These are phyloP conservation scores for Aphrophora alni DNA, from an alignment of 2,888 invertebrate genomes.

Conservation along the genomic window DNA sequence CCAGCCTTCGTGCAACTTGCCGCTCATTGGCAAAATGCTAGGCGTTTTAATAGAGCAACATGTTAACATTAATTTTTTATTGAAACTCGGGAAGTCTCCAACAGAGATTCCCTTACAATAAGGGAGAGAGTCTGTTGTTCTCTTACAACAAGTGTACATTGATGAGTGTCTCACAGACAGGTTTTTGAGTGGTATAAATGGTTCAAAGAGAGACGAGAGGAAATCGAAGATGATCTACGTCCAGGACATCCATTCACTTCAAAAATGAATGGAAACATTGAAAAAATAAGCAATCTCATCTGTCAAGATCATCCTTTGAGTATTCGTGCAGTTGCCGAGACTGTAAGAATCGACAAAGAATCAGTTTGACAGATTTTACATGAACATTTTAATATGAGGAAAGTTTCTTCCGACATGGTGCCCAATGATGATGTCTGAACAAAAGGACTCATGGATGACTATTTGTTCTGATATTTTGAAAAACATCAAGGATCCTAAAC, in stretches of 20 bases:
- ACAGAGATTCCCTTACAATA: too few species aligned
- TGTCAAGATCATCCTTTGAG: not conserved
- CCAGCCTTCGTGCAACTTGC: not conserved
- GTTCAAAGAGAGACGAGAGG: too few species aligned
- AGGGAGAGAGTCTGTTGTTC: too few species aligned
- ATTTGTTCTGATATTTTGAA: conserved; percentile 32
- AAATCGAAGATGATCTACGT: not conserved
- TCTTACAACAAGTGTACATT: not conserved
- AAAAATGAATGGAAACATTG: not conserved
- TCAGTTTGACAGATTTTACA: not conserved
- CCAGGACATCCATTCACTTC: not conserved
- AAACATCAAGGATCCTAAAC: conserved; percentile 25
- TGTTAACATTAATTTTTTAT: not conserved
- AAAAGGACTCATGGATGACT: conserved; percentile 17
- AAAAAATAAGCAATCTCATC: not conserved
- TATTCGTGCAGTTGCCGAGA: not conserved
- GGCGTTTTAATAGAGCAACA: not conserved
- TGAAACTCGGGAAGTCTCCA: not conserved
- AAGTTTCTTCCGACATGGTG: not conserved
- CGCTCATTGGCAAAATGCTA: not conserved
- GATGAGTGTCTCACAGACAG: not conserved
- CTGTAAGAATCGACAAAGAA: not conserved
- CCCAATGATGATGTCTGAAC: conserved; percentile 18
- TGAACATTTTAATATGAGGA: not conserved
- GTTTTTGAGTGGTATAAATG: not conserved